Conservation (phyloP, 64 coral and sea anemone species). For the Montipora efflorescens region DNA sequence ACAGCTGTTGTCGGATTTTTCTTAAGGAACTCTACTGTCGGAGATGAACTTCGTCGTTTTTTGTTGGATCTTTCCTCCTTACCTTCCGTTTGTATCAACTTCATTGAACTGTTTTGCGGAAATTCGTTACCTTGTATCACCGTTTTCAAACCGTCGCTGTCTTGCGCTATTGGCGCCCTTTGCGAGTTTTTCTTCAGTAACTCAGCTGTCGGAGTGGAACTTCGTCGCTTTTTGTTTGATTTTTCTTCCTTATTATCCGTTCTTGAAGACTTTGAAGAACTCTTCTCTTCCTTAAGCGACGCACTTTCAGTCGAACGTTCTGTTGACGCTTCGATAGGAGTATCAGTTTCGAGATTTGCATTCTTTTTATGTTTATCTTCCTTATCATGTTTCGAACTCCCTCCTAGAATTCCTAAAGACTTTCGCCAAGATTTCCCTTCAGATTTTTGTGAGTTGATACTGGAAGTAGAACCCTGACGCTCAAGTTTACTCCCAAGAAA, state of each 20-base stretch:
- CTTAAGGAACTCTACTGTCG: background rate
- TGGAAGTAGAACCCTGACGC: background rate
- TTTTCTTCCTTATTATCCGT: conserved; percentile 6
- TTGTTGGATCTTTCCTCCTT: conserved; percentile 18
- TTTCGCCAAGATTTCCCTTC: conserved; percentile 37
- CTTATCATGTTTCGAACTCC: conserved; percentile 40
- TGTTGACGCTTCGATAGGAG: background rate
- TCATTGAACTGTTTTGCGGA: background rate
- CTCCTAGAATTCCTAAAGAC: conserved; percentile 39
- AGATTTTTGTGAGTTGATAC: background rate
- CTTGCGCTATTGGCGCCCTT: background rate
- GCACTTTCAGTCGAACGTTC: background rate
- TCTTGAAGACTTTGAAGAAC: background rate
- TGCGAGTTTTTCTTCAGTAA: background rate
- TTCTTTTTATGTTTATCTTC: conserved; percentile 40
- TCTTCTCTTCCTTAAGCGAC: background rate
- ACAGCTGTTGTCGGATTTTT: conserved; percentile 2
- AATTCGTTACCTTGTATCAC: background rate
- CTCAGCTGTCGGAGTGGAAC: background rate
- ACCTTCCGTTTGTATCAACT: background rate
- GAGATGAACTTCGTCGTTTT: background rate
- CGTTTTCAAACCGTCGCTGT: background rate
- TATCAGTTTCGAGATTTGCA: background rate
- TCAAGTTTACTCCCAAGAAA: conserved; percentile 3
- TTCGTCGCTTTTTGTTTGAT: conserved; percentile 1